Percentiles rank a stretch among this genome's conserved stretches.
Evolutionary conservation across 2,888 invertebrate genomes (phyloP).

Genomic region (Amorpha juglandis): DNA sequence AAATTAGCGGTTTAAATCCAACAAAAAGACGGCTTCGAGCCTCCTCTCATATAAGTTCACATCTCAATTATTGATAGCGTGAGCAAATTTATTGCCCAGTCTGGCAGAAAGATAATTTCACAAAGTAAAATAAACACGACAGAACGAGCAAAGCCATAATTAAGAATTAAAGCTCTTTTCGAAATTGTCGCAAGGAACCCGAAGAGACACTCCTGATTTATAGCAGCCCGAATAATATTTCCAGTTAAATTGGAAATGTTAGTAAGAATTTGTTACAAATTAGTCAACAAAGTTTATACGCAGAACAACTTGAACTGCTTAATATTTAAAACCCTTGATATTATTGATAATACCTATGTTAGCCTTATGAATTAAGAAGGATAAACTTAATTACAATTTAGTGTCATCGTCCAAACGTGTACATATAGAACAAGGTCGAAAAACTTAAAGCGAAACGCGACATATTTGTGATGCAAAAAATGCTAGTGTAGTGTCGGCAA

Average conservation of each 20-base stretch:
- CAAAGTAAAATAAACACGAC: slow-evolving; percentile 73
- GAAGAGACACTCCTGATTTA: slow-evolving; percentile 67
- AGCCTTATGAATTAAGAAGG: background rate
- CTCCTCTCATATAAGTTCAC: slow-evolving; percentile 48
- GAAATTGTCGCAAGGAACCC: slow-evolving; percentile 67
- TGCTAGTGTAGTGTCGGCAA: slow-evolving; percentile 65
- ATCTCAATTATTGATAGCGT: slow-evolving; percentile 69
- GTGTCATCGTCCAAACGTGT: background rate
- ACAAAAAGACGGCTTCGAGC: slow-evolving; percentile 36
- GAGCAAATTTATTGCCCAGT: slow-evolving; percentile 63
- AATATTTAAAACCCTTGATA: background rate
- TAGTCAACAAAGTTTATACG: slow-evolving; percentile 41
- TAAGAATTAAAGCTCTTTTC: slow-evolving; percentile 77
- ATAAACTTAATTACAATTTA: slow-evolving; percentile 6
- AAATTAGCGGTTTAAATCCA: slow-evolving; percentile 38
- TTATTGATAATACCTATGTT: background rate
- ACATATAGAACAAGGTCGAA: slow-evolving; percentile 55
- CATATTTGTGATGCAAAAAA: slow-evolving; percentile 72
- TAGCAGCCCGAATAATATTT: slow-evolving; percentile 62
- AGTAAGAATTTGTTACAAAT: slow-evolving; percentile 58
- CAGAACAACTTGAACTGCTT: background rate
- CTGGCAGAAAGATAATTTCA: slow-evolving; percentile 59
- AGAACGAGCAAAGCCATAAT: slow-evolving; percentile 68
- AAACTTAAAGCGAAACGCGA: slow-evolving; percentile 73
- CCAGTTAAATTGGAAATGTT: slow-evolving; percentile 68